Conservation (phyloP, 2,888 invertebrate genomes). For the Pediacus dermestoides region DNA sequence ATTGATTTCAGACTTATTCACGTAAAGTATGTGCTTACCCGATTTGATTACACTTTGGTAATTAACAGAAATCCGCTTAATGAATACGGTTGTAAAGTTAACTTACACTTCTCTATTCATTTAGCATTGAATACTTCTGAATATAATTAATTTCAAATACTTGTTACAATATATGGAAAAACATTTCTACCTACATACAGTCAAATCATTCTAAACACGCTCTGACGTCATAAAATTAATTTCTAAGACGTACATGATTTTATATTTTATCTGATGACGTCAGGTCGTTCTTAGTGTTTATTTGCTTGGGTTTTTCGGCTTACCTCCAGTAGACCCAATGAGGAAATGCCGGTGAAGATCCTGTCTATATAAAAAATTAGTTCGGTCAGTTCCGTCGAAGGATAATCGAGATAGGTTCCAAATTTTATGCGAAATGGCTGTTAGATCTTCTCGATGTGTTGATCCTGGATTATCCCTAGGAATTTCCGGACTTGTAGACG, state of each 20-base stretch:
- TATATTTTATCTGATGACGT: background rate
- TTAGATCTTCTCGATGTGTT: conserved; percentile 31
- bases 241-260: background rate
- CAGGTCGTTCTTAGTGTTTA: no score
- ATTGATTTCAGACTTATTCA: conserved; percentile 36
- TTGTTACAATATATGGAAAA: conserved; percentile 1
- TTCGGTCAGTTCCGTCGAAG: conserved; percentile 43
- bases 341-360: conserved; percentile 45
- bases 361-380: conserved; percentile 44
- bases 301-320: conserved; percentile 5
- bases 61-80: conserved; percentile 45
- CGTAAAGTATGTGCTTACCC: conserved; percentile 42
- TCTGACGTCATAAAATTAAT: no score
- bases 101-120: conserved; percentile 36
- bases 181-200: no score
- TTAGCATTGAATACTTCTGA: background rate
- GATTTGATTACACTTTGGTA: conserved; percentile 48
- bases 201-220: no score
- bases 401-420: conserved; percentile 46
- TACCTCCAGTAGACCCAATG: conserved; percentile 39
- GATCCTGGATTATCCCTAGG: conserved; percentile 16
- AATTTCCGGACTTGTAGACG: conserved; percentile 24
- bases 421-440: conserved; percentile 42
- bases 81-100: conserved; percentile 41
- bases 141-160: background rate